Evolutionary conservation across 1,140 invertebrate genomes (phyloP), one percentile per base, ranked within the genome.

Genomic region (Tetragonula clypearis): DNA sequence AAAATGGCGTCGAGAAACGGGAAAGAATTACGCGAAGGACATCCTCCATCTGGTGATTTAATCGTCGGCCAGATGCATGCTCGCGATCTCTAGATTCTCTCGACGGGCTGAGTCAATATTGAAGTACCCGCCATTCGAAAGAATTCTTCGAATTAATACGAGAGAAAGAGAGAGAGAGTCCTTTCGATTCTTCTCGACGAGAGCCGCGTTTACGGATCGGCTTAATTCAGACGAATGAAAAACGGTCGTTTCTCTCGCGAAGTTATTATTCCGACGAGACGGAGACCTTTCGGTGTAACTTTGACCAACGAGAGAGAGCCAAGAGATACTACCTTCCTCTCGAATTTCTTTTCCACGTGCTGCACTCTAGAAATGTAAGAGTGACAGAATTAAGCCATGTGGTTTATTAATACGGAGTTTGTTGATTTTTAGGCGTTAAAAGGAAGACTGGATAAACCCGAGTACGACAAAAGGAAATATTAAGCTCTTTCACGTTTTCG

Each of bases 71-170:
- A 71, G 80, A 58, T 62, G 80, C 86, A 75, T 84, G 71, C 86
- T 86, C 77, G 74, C 82, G 66, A 82, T 71, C 73, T 66, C 21
- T 73, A 17, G 3, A 19, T 68, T 81, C 53, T 65, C 71, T 82
- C 53, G 55, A 84, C 87, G 87, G 66, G 85, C 82, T 91, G 62
- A 88, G 92, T 92, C 91, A 92, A 92, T 92, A 91, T 92, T 90
- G 86, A 91, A 60, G 87, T 76, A 88, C 82, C 79, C 68, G 56
- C 4, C 68, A 83, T 88, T 87, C 79, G 74, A 81, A 85, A 76
- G 82, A 84, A 75, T 84, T 75, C 75, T 41, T 17, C 65, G 82
- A 82, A 86, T 87, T 87, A 87, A 76, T 86, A 55, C 66, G 15
- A 17, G 15, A 41, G 6, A 41, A 41, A 41, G 5, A 49, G 41